Evolutionary conservation across 2,797 vertebrate species (phyloP).

Genomic region (Gobio occitaniae): DNA sequence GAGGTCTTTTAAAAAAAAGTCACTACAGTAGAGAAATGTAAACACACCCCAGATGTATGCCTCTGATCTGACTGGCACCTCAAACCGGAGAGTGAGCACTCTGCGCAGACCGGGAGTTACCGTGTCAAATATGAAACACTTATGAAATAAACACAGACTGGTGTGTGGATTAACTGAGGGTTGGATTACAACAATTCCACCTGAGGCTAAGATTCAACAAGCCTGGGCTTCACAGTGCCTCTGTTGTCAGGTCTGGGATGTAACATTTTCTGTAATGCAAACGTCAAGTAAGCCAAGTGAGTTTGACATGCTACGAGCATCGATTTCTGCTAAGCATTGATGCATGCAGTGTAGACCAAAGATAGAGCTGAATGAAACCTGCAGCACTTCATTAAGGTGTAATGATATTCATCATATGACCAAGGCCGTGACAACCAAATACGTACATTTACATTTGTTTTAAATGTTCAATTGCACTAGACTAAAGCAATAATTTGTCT

Average conservation of each 20-base stretch:
- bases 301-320: not conserved
- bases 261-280: conserved; percentile 8
- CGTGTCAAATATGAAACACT: conserved; percentile 58
- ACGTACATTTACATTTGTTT: too few species aligned
- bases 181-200: conserved; percentile 25
- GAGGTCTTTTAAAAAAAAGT: conserved; percentile 59
- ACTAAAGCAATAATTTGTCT: too few species aligned
- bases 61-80: conserved; percentile 63
- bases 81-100: conserved; percentile 49
- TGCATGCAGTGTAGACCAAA: not conserved
- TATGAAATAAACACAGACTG: conserved; percentile 59
- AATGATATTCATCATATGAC: not conserved
- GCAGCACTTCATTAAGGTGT: not conserved
- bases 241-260: conserved; percentile 13
- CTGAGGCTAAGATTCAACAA: conserved; percentile 32
- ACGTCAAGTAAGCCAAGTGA: not conserved
- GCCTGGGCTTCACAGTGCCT: not conserved
- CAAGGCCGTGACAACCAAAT: too few species aligned
- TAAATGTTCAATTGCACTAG: too few species aligned
- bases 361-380: not conserved
- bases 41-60: conserved; percentile 71
- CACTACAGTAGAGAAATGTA: conserved; percentile 67
- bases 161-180: conserved; percentile 8
- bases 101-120: conserved; percentile 47
- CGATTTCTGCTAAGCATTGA: not conserved